Conservation (phyloP, 2,113 vertebrate genomes). For the Abramis brama region DNA sequence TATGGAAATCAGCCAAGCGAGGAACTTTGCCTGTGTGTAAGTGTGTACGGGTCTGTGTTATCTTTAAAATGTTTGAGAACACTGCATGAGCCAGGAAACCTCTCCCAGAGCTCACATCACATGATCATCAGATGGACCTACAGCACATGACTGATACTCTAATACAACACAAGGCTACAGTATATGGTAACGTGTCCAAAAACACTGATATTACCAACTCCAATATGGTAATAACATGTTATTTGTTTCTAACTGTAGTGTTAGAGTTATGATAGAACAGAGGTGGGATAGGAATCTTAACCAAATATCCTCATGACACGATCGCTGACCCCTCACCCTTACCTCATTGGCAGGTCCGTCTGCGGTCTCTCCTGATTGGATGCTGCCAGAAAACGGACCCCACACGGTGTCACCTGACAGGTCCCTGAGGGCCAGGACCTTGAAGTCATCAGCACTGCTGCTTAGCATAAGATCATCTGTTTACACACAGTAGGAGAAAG, state of each 20-base stretch:
- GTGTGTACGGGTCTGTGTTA: conserved; percentile 28
- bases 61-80: conserved; percentile 44
- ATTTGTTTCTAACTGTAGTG: neutral
- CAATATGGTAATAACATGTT: neutral
- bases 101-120: conserved; percentile 70
- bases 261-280: neutral
- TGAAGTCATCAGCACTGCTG: conserved; percentile 64
- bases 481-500: conserved; percentile 9
- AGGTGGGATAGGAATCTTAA: conserved; percentile 2
- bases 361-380: conserved; percentile 72
- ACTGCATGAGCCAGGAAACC: conserved; percentile 64
- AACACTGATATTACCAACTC: conserved; percentile 15
- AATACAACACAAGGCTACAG: conserved; percentile 44
- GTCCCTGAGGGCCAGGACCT: conserved; percentile 71
- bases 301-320: neutral
- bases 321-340: conserved; percentile 10
- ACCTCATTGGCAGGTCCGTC: conserved; percentile 65
- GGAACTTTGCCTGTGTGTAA: conserved; percentile 25
- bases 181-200: conserved; percentile 27
- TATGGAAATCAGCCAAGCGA: conserved; percentile 34
- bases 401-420: conserved; percentile 80
- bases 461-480: conserved; percentile 79
- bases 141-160: conserved; percentile 60
- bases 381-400: conserved; percentile 85
- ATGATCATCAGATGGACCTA: conserved; percentile 70